Conservation (phyloP, 2,888 invertebrate species). For the Mamestra brassicae region DNA sequence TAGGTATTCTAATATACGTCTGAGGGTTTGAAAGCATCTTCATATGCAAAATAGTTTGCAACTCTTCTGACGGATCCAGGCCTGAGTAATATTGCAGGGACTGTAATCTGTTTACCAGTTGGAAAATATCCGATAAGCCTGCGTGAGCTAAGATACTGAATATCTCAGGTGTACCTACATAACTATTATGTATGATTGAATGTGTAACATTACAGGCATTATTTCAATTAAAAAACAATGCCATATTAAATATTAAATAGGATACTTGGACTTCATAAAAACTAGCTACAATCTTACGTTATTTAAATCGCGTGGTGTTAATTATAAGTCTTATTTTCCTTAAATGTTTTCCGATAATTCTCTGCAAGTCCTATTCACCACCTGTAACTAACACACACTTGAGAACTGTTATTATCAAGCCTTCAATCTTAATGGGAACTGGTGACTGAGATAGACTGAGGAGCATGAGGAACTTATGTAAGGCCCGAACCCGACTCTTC, state of each 20-base stretch:
- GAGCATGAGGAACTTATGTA: not conserved
- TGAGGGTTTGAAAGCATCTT: not conserved
- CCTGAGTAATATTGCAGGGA: not conserved
- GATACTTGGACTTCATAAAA: no score
- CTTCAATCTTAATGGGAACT: not conserved
- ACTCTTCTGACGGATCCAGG: not conserved
- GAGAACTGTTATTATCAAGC: not conserved
- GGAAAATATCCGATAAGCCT: not conserved
- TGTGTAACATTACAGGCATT: not conserved
- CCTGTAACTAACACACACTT: not conserved
- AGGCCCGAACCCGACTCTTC: not conserved
- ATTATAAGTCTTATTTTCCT: not conserved
- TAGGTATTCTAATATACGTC: not conserved
- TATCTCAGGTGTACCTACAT: not conserved
- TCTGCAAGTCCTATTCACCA: not conserved
- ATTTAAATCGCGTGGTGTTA: not conserved
- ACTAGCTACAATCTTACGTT: not conserved
- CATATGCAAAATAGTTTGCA: not conserved
- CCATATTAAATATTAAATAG: no score
- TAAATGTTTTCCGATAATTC: slow-evolving; percentile 1
- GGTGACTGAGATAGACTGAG: not conserved
- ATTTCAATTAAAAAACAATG: not conserved
- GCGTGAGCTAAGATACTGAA: not conserved
- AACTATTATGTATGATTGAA: not conserved
- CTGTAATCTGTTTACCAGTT: not conserved